Evolutionary conservation across 2,888 invertebrate species (phyloP), one percentile per base, ranked within the genome.

Genomic region (Yponomeuta plumbellus): DNA sequence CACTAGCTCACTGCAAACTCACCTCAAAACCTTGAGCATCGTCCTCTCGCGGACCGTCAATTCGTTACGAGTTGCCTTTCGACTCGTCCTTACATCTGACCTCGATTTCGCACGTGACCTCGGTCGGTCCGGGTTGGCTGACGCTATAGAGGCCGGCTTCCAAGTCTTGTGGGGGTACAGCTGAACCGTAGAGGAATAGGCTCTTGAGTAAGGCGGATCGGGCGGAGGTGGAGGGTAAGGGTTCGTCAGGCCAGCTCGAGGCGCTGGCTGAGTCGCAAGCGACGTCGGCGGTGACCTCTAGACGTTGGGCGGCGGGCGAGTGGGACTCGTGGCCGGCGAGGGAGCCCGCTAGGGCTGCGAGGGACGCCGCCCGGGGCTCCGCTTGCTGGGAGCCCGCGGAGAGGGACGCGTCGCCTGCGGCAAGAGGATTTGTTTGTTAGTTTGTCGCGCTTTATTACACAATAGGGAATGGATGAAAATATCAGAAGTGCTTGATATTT

Each of bases 321-420:
- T 56, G 44, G 13, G 44, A 52, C 70, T 82, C 84, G 75, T 78
- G 83, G 1, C 85, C 86, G 72, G 82, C 87, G 71, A 88, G 84
- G 68, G 89, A 88, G 58, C 89, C 90, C 66, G 89, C 89, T 71
- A 89, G 84, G 68, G 86, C 89, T 4, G 89, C 88, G 69, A 89
- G 83, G 64, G 89, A 89, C 44, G 88, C 76, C 71, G 88, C 89
- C 66, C 88, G 86, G 56, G 70, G 81, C 70, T 84, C 87, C 65
- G 83, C 86, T 67, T 78, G 79, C 68, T 76, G 78, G 17, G 88
- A 88, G 4, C 87, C 88, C 69, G 84, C 85, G 11, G 90, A 90
- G 40, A 90, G 79, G 0, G 90, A 90, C 67, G 90, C 89, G 80
- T 90, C 90, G 26, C 90, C 89, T 90, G 78, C 1, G 39, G 11